These are phyloP conservation scores for Polyodon spathula DNA, from an alignment of 2,113 vertebrate species.

Conservation along the genomic window DNA sequence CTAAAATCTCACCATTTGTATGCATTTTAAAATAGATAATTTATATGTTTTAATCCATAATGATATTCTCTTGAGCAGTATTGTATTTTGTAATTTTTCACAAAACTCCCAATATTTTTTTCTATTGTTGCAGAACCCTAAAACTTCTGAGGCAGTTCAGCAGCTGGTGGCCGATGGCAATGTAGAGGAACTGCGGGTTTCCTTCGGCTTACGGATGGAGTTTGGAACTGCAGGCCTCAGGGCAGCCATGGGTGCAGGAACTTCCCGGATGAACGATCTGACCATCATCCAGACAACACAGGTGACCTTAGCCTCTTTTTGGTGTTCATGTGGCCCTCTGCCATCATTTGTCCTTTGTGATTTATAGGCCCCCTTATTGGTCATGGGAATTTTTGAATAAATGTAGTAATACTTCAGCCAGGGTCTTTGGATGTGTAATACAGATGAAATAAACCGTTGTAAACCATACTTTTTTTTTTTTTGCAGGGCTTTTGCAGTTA, in stretches of 20 bases:
- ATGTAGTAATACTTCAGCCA: no score
- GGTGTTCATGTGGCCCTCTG: background rate
- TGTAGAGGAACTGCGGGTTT: constrained; percentile 60
- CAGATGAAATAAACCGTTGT: constrained; percentile 39
- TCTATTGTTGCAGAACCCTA: constrained; percentile 65
- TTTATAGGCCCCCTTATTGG: background rate
- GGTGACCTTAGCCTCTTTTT: constrained; percentile 34
- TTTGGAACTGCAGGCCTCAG: constrained; percentile 92
- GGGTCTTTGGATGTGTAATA: no score
- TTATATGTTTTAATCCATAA: background rate
- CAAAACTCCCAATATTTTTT: background rate
- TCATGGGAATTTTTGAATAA: background rate
- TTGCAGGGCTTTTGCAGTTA: constrained; percentile 83
- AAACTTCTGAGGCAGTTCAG: constrained; percentile 66
- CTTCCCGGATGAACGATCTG: constrained; percentile 85
- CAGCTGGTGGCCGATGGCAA: constrained; percentile 57
- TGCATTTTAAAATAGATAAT: no score
- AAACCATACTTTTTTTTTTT: constrained; percentile 8
- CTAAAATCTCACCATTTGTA: background rate
- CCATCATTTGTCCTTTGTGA: constrained; percentile 11
- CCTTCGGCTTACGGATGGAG: constrained; percentile 83
- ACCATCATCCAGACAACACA: constrained; percentile 95
- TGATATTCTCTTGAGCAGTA: background rate
- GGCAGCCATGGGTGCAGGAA: constrained; percentile 83
- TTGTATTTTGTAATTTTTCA: background rate